These are phyloP conservation scores for Lissocephala sabroskyi DNA, from an alignment of 2,888 invertebrate species.

Conservation along the genomic window DNA sequence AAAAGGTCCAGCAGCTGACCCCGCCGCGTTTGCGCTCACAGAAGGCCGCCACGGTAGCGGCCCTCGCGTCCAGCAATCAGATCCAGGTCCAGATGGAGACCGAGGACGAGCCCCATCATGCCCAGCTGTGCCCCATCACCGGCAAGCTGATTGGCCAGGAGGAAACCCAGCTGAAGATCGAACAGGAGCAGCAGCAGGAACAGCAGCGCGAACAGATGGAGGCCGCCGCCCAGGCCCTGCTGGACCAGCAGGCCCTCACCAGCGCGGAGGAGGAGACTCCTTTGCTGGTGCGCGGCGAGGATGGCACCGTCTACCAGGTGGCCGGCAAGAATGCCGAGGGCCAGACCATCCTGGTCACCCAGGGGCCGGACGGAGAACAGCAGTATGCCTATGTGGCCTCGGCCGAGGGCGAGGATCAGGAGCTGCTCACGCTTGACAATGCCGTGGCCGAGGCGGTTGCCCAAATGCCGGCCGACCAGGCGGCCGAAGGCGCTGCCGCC, in stretches of 20 bases:
- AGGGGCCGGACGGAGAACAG: slow-evolving; percentile 83
- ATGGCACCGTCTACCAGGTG: slow-evolving; percentile 79
- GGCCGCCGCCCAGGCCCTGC: slow-evolving; percentile 60
- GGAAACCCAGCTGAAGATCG: slow-evolving; percentile 70
- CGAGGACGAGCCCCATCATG: slow-evolving; percentile 58
- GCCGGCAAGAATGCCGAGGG: slow-evolving; percentile 87
- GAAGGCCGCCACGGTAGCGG: not conserved
- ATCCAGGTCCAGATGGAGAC: slow-evolving; percentile 21
- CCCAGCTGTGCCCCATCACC: slow-evolving; percentile 80
- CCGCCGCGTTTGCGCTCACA: slow-evolving; percentile 69
- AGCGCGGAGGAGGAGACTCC: slow-evolving; percentile 79
- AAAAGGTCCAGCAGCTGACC: slow-evolving; percentile 75
- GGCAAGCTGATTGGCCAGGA: slow-evolving; percentile 75
- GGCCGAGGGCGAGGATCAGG: slow-evolving; percentile 76
- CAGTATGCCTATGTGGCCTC: slow-evolving; percentile 80
- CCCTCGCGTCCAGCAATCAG: not conserved
- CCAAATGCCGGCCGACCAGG: slow-evolving; percentile 66
- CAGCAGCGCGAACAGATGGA: slow-evolving; percentile 57
- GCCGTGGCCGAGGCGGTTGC: slow-evolving; percentile 72
- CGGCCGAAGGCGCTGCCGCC: slow-evolving; percentile 36
- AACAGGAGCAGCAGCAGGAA: slow-evolving; percentile 59
- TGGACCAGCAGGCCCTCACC: slow-evolving; percentile 70
- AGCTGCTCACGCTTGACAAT: slow-evolving; percentile 71
- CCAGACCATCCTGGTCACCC: slow-evolving; percentile 82
- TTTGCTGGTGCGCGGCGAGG: slow-evolving; percentile 86